phyloP scores from a whole-genome alignment of 2,888 invertebrate genomes.

The Oscheius myriophilus region DNA sequence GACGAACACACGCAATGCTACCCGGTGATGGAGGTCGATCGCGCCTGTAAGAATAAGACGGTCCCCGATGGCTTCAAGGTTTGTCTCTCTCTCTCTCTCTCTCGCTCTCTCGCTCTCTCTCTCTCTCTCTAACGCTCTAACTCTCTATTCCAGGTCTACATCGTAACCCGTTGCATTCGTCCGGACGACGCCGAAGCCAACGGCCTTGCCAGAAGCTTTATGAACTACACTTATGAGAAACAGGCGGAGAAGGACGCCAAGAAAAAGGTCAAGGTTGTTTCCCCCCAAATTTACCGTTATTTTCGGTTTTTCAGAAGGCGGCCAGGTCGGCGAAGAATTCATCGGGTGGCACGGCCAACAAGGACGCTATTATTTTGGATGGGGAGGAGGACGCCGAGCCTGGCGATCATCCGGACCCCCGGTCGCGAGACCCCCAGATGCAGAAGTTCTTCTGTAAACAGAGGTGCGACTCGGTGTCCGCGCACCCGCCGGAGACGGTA shows the following conservation, averaged over 20 bases:
- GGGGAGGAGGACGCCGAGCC: neutral
- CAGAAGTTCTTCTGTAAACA: slow-evolving; percentile 55
- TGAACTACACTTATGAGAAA: slow-evolving; percentile 38
- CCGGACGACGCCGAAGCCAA: slow-evolving; percentile 26
- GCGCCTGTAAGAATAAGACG: slow-evolving; percentile 61
- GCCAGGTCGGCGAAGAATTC: neutral
- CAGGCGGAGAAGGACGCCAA: slow-evolving; percentile 43
- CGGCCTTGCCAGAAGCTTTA: slow-evolving; percentile 42
- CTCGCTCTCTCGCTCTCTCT: slow-evolving; percentile 3
- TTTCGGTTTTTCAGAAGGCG: too few relatives aligned
- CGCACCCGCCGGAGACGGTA: slow-evolving; percentile 45
- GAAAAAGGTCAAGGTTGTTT: slow-evolving; percentile 1
- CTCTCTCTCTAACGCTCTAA: neutral
- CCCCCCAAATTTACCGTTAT: too few relatives aligned
- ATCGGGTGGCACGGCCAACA: slow-evolving; percentile 1
- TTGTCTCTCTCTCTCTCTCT: slow-evolving; percentile 4
- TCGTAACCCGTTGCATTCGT: slow-evolving; percentile 60
- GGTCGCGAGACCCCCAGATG: slow-evolving; percentile 21
- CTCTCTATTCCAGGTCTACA: slow-evolving; percentile 32
- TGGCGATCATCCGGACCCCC: neutral
- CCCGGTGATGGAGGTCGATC: slow-evolving; percentile 63
- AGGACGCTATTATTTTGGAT: neutral
- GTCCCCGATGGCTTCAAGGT: slow-evolving; percentile 58
- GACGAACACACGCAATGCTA: slow-evolving; percentile 62
- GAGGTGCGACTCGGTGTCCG: slow-evolving; percentile 49